phyloP scores from a whole-genome alignment of 1,140 invertebrate genomes.

The Brachionus rotundiformis region DNA sequence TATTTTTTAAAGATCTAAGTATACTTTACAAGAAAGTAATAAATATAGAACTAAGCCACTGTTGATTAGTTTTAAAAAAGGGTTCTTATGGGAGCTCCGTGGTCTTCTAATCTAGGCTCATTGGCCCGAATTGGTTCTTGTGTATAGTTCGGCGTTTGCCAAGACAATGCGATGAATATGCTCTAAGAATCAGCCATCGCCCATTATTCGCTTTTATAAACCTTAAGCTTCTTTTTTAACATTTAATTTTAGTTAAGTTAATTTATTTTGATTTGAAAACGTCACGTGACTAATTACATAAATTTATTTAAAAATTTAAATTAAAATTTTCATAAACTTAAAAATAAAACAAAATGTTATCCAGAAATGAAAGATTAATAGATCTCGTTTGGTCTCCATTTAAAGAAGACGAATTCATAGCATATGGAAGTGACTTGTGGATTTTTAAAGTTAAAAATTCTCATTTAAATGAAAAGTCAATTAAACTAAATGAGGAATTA shows the following conservation, averaged over 20 bases:
- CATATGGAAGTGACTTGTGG: conserved; percentile 13
- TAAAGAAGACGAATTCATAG: conserved; percentile 39
- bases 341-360: not conserved
- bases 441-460: conserved; percentile 4
- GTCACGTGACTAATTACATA: not conserved
- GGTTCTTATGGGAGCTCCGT: no score
- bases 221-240: no score
- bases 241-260: conserved; percentile 9
- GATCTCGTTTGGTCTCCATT: conserved; percentile 39
- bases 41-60: no score
- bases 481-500: conserved; percentile 18
- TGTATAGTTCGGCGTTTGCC: no score
- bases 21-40: no score
- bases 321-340: not conserved
- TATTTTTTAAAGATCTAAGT: no score
- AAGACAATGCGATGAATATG: no score
- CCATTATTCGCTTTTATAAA: no score
- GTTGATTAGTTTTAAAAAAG: no score
- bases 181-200: no score
- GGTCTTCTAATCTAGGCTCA: no score
- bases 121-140: no score
- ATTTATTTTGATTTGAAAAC: not conserved
- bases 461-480: not conserved
- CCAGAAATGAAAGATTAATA: conserved; percentile 1
- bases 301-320: not conserved